Base-by-base conservation (phyloP, 2,888 invertebrate genomes). In the Crepidodera aurea region DNA sequence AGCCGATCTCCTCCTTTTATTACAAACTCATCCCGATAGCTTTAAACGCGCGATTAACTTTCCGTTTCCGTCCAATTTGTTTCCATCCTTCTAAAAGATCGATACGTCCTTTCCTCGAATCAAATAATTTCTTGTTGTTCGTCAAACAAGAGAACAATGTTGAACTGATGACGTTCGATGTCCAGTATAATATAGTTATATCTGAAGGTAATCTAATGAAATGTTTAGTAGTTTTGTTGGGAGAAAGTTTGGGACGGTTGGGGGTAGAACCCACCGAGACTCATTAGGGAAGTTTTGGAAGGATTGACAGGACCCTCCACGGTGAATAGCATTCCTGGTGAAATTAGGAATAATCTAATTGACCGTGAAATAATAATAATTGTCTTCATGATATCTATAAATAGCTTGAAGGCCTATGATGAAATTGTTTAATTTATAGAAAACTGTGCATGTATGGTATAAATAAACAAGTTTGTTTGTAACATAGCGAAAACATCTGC, bases 111-210 rank as follows among this genome's bases (percentile, higher is more conserved):
- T 56, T 15, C 15, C 27, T 10, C 48, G 27, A 5, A 29, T 8
- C 4, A 56, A 56, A 32, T 46, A 27, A 57, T 39, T 8, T n/a
- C 42, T 16, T n/a, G 39, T 55, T 56, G 32, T 57, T 40, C 37
- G 40, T 10, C 4, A 44, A 51, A 51, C 50, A 15, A 34, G 48
- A 56, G 53, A 63, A 53, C 62, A 57, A 51, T 59, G 61, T 61
- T 51, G 64, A 59, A 64, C 56, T 55, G 65, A 60, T 62, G 64
- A 68, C 66, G 66, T 63, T 55, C 57, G 61, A 66, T 60, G 66
- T 61, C 64, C 68, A 61, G 60, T 64, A 55, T 39, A 60, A 59
- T 53, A 63, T 68, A 67, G 67, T 65, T 68, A 64, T 65, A 56
- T 64, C 58, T 54, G 29, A 46, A 58, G 57, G 53, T 58, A 61